Evolutionary conservation across 2,113 vertebrate species (phyloP), one percentile per base, ranked within the genome.

Genomic region (Pseudonaja textilis): DNA sequence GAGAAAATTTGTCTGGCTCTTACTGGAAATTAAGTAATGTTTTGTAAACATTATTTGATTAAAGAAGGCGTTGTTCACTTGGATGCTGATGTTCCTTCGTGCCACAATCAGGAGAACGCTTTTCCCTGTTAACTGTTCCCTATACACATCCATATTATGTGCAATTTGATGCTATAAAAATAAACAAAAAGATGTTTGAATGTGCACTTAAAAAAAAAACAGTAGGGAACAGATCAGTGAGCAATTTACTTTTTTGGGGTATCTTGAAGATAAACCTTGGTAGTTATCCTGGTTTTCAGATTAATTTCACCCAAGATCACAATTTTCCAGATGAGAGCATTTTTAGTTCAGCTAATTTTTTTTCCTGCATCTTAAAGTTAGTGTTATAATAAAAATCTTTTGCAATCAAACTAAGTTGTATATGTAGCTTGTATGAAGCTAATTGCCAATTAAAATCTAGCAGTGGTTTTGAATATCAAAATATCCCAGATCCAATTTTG

Each of bases 31-130:
- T 57, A 89, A 90, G 29, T 87, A 90, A 87, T 29, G 18, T 86
- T 93, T 90, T 85, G 52, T 87, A 90, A 93, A 85, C 61, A 85
- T 85, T 85, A 14, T 89, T 91, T 85, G 50, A 86, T 91, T 86
- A 54, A 88, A 47, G 45, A 87, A 89, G 87, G 55, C 69, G 5
- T 91, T 86, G 87, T 93, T 61, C 88, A 29, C 87, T 85, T 45
- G 34, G 87, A 55, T 61, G 34, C 47, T n/a, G 20, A 89, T 10
- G 29, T 20, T 39, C 42, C 11, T 89, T 89, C 54, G 39, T 57
- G 57, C 85, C 85, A 25, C 29, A 50, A 39, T 88, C 5, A 4
- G 50, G 47, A 25, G 10, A 42, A 52, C 2, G 0, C 11, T 57
- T 42, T 54, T 85, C 87, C 64, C 34, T 52, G 39, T 88, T 50